A percentile compares a stretch with the other conserved stretches of the same genome.
Evolutionary conservation across 1,140 invertebrate genomes (phyloP).

Genomic region (Mactra quadrangularis): DNA sequence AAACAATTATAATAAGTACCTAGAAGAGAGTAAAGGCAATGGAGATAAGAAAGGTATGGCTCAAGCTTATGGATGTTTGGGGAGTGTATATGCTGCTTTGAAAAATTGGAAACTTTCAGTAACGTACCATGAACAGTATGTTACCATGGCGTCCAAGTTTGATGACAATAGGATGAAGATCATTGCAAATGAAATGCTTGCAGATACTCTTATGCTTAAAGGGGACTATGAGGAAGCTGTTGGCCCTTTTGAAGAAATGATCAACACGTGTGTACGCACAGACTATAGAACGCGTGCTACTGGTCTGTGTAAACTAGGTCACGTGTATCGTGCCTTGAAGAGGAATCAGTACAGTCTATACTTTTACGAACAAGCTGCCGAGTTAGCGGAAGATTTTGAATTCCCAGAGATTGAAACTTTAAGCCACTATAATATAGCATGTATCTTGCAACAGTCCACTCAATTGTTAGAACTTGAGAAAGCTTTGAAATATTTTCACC

Average conservation of each 20-base stretch:
- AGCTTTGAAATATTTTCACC: conserved; percentile 75
- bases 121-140: conserved; percentile 79
- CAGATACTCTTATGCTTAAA: conserved; percentile 77
- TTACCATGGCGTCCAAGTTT: conserved; percentile 72
- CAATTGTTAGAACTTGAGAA: conserved; percentile 77
- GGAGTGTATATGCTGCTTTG: conserved; percentile 76
- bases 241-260: conserved; percentile 68
- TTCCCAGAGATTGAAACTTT: conserved; percentile 73
- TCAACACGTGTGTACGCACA: conserved; percentile 64
- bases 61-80: conserved; percentile 81
- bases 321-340: conserved; percentile 70
- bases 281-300: conserved; percentile 70
- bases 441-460: conserved; percentile 76
- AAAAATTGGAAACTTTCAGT: conserved; percentile 74
- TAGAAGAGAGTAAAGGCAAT: conserved; percentile 70
- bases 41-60: conserved; percentile 74
- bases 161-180: conserved; percentile 71
- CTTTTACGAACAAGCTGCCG: conserved; percentile 74
- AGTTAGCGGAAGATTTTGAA: conserved; percentile 73
- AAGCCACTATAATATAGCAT: conserved; percentile 77
- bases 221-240: conserved; percentile 75
- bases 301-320: conserved; percentile 77
- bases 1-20: conserved; percentile 74
- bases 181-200: conserved; percentile 78
- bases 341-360: conserved; percentile 76